These are phyloP conservation scores for Zaprionus ornatus DNA, from an alignment of 1,140 invertebrate genomes.

Conservation along the genomic window DNA sequence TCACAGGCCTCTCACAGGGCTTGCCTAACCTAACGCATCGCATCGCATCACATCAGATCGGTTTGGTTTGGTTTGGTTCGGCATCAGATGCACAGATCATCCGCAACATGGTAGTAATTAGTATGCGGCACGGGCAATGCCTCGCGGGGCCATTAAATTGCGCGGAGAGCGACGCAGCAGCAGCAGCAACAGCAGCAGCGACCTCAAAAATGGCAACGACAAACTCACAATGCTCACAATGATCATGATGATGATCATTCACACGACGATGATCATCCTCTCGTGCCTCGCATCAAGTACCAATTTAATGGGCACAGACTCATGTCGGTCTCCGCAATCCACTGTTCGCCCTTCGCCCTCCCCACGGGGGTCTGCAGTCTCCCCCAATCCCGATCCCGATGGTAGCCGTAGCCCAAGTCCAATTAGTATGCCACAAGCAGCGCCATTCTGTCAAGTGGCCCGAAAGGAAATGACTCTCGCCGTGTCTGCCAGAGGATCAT, in stretches of 20 bases:
- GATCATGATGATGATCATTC: not conserved
- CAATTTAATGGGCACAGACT: conserved; percentile 73
- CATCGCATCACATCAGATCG: conserved; percentile 17
- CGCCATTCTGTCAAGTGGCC: conserved; percentile 23
- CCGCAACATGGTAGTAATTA: conserved; percentile 42
- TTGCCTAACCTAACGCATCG: conserved; percentile 56
- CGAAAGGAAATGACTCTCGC: conserved; percentile 44
- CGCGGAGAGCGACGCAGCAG: conserved; percentile 56
- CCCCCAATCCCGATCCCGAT: not conserved
- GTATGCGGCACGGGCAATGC: conserved; percentile 57
- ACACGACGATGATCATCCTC: conserved; percentile 11
- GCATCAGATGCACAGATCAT: conserved; percentile 69
- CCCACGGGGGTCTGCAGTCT: not conserved
- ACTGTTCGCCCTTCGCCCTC: not conserved
- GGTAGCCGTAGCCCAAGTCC: not conserved
- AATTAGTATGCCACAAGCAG: conserved; percentile 63
- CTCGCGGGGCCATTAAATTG: conserved; percentile 64
- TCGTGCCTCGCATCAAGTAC: conserved; percentile 45
- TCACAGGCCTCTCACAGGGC: not conserved
- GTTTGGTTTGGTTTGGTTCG: conserved; percentile 20
- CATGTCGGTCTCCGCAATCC: not conserved
- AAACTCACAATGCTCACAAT: conserved; percentile 27
- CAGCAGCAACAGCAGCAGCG: conserved; percentile 12
- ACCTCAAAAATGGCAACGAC: conserved; percentile 68
- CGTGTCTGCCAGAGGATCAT: conserved; percentile 27